Conservation (phyloP, 1,140 invertebrate species). For the Hypothenemus hampei region DNA sequence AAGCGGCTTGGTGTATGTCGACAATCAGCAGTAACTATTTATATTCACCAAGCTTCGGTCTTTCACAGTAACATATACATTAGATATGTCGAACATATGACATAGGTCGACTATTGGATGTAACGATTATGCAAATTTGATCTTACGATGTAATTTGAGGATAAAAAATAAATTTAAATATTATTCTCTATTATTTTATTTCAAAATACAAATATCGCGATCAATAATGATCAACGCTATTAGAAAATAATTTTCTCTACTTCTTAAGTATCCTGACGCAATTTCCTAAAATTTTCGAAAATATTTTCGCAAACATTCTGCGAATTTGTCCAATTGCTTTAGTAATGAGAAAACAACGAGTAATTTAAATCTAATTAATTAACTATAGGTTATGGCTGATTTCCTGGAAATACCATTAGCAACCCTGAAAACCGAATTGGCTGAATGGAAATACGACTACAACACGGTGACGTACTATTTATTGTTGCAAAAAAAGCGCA, state of each 20-base stretch:
- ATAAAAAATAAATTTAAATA: too few species aligned
- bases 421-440: slow-evolving; percentile 49
- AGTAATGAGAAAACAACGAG: background rate
- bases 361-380: background rate
- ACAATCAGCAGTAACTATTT: too few species aligned
- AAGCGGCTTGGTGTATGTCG: too few species aligned
- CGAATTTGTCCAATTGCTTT: background rate
- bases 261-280: background rate
- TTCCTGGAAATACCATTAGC: slow-evolving; percentile 43
- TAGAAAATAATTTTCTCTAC: background rate
- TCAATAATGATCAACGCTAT: background rate
- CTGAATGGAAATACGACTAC: slow-evolving; percentile 65
- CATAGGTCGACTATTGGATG: too few species aligned
- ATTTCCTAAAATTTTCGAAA: background rate
- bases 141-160: too few species aligned
- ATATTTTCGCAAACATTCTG: too few species aligned
- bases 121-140: too few species aligned
- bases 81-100: too few species aligned
- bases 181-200: too few species aligned
- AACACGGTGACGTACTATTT: slow-evolving; percentile 74
- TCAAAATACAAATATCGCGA: background rate
- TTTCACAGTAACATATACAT: too few species aligned
- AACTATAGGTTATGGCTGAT: slow-evolving; percentile 55
- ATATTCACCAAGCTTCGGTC: too few species aligned
- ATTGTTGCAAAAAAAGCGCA: slow-evolving; percentile 60